These are phyloP conservation scores for Saturnia pavonia DNA, from an alignment of 2,888 invertebrate species.

Conservation along the genomic window DNA sequence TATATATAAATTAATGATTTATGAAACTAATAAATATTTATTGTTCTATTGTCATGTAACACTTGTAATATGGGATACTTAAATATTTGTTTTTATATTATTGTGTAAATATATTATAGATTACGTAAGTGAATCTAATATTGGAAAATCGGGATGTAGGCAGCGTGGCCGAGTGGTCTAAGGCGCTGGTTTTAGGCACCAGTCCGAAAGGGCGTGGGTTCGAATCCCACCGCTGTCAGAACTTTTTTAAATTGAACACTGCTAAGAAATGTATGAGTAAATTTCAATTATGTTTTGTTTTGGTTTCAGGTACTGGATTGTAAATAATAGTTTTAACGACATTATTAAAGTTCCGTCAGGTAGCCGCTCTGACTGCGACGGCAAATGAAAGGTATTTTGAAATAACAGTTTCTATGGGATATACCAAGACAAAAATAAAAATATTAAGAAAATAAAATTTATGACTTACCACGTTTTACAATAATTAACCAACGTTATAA, in stretches of 20 bases:
- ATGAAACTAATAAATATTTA: not conserved
- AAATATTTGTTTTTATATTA: not conserved
- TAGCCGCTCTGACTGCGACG: not conserved
- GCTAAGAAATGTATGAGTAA: not conserved
- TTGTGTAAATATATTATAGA: not conserved
- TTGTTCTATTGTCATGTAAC: not conserved
- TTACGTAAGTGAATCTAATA: not conserved
- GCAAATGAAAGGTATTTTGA: not conserved
- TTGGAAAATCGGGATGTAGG: constrained; percentile 39
- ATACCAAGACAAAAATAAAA: not conserved
- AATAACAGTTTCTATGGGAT: not conserved
- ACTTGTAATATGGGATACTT: not conserved
- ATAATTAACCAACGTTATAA: not conserved
- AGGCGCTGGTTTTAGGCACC: constrained; percentile 85
- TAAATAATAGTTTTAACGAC: not conserved
- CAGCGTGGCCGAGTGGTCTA: constrained; percentile 87
- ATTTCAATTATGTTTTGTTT: not conserved
- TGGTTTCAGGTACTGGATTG: constrained; percentile 11
- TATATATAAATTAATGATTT: not conserved
- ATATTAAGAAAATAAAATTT: not conserved
- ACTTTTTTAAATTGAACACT: not conserved
- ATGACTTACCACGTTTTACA: not conserved
- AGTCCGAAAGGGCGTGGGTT: constrained; percentile 88
- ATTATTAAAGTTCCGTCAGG: not conserved
- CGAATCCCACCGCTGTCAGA: constrained; percentile 85